These are phyloP conservation scores for Nomada goodeniana DNA, from an alignment of 2,888 invertebrate species.

Conservation along the genomic window DNA sequence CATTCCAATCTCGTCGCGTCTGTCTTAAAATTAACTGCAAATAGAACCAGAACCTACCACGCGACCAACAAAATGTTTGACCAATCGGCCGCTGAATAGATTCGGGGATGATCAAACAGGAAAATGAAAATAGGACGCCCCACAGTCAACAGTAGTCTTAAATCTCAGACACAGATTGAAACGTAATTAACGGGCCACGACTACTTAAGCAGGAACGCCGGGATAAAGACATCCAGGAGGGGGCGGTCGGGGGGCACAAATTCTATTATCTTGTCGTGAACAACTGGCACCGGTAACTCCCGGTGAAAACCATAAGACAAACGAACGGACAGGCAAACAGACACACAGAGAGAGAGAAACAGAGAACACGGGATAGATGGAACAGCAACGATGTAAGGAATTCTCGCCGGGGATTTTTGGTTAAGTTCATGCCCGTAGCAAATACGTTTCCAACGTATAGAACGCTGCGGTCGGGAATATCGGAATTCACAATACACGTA, in stretches of 20 bases:
- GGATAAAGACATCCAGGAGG: constrained; percentile 26
- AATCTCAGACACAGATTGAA: background rate
- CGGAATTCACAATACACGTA: constrained; percentile 73
- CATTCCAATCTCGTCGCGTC: too few species aligned
- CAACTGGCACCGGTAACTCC: constrained; percentile 22
- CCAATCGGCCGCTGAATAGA: too few species aligned
- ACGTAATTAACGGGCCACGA: background rate
- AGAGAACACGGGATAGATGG: constrained; percentile 18
- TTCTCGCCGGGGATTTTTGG: constrained; percentile 60
- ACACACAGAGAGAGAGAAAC: background rate
- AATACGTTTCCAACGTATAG: constrained; percentile 63
- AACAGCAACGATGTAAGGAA: constrained; percentile 48
- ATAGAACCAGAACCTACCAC: too few species aligned
- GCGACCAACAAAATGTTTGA: too few species aligned
- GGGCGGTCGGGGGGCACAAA: background rate
- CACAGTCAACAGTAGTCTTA: too few species aligned
- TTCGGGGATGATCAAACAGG: too few species aligned
- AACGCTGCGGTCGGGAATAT: constrained; percentile 65
- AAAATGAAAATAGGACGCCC: too few species aligned
- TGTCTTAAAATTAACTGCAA: too few species aligned
- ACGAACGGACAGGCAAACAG: constrained; percentile 37
- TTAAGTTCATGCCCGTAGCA: constrained; percentile 57
- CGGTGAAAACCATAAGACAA: constrained; percentile 35
- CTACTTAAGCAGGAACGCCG: constrained; percentile 7
- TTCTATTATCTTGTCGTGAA: constrained; percentile 24